phyloP scores from a whole-genome alignment of 1,140 invertebrate species.

The Adoxophyes honmai region DNA sequence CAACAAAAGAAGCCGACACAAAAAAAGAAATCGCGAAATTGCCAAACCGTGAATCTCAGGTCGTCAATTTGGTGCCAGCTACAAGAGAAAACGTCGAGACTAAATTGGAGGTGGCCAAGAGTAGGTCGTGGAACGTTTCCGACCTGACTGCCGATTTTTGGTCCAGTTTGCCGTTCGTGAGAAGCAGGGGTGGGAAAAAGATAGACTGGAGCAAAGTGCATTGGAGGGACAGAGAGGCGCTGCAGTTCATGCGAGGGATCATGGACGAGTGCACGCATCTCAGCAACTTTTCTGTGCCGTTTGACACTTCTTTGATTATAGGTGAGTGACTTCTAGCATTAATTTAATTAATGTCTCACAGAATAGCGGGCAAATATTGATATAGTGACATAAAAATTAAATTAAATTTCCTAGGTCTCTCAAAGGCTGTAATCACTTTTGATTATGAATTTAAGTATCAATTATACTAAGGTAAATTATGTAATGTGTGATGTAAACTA shows the following conservation, averaged over 20 bases:
- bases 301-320: slow-evolving; percentile 91
- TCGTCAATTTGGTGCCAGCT: too few relatives aligned
- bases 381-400: too few relatives aligned
- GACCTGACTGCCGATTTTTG: slow-evolving; percentile 62
- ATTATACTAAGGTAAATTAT: too few relatives aligned
- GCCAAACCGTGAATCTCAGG: too few relatives aligned
- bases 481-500: too few relatives aligned
- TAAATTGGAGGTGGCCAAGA: slow-evolving; percentile 13
- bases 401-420: too few relatives aligned
- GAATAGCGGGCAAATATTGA: too few relatives aligned
- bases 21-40: too few relatives aligned
- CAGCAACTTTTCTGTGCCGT: slow-evolving; percentile 91
- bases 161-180: slow-evolving; percentile 59
- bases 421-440: too few relatives aligned
- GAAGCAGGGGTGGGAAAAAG: slow-evolving; percentile 46
- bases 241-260: slow-evolving; percentile 97
- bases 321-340: slow-evolving; percentile 48
- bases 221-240: slow-evolving; percentile 84
- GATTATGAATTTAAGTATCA: too few relatives aligned
- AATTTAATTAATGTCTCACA: background rate
- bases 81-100: slow-evolving; percentile 20
- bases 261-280: slow-evolving; percentile 99
- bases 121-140: slow-evolving; percentile 58
- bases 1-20: background rate
- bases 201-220: slow-evolving; percentile 78